Base-by-base conservation (phyloP, 1,140 invertebrate genomes). In the Aphelinus certus region DNA sequence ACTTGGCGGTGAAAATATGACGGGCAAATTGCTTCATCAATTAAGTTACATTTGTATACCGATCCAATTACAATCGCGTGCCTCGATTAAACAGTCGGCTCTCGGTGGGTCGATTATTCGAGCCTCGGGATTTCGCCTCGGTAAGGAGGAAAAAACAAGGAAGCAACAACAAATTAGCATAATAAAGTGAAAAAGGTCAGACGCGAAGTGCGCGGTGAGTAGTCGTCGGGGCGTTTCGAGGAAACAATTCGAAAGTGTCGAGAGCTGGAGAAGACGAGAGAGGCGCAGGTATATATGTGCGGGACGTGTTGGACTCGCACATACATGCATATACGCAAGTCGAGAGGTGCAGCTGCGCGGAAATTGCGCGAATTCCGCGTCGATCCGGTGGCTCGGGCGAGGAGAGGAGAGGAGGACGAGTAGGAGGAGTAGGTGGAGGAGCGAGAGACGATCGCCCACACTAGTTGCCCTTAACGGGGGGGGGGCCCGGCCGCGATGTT, bases 361-460 rank as follows among this genome's bases (percentile, higher is more conserved):
- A 75, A 67, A 80, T 79, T 79, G 78, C 42, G 72, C 47, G 76
- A 78, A 80, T 78, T 68, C 74, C 75, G 72, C 26, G 26, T 26
- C 26, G 26, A 26, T 26, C 26, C 26, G 26, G 26, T 26, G 26
- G 26, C 26, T 26, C 26, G 26, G 26, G 26, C 26, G 26, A 26
- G 26, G 26, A 26, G 64, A 68, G 76, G 64, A 3, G 45, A 43
- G 3, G 42, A 45, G 4, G 63, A 6, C 63, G 48, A 49, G 62
- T 45, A 47, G 60, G 60, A 9, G 60, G 42, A 3, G 42, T 46
- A 58, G 2, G 64, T 69, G 55, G 43, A 5, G 2, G 2, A 2
- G 7, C 2, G 42, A 55, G 49, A 55, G 6, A n/a, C 60, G 47
- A 49, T 68, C 78, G 56, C 75, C 73, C 79, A 78, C 70, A 56